phyloP scores from a whole-genome alignment of 35 echinoderm and acorn worm species.

The Chiridota heheva region DNA sequence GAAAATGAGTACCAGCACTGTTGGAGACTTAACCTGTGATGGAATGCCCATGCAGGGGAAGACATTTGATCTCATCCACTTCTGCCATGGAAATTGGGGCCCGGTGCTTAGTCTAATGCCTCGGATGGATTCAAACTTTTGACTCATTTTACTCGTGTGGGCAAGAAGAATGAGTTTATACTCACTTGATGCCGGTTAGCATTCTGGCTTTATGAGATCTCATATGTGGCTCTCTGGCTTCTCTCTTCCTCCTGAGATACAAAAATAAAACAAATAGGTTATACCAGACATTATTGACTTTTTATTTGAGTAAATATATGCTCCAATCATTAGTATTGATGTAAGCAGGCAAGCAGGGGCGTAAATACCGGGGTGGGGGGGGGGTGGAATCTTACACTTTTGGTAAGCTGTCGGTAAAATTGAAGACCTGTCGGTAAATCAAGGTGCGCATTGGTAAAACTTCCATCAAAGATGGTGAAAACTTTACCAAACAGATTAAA shows the following conservation, averaged over 20 bases:
- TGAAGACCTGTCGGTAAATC: neutral
- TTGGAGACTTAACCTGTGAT: no score
- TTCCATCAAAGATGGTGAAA: no score
- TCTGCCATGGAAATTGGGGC: no score
- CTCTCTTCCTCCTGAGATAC: slow-evolving; percentile 82
- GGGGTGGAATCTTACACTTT: neutral
- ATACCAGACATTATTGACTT: neutral
- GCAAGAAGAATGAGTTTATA: neutral
- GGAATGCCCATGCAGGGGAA: no score
- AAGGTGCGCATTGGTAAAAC: neutral
- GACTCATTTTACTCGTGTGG: neutral
- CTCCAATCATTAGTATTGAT: neutral
- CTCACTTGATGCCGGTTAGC: slow-evolving; percentile 95
- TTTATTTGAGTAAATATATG: neutral
- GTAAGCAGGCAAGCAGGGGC: neutral
- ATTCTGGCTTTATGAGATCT: slow-evolving; percentile 89
- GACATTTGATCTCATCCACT: no score
- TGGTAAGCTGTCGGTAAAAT: neutral
- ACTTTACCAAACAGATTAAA: no score
- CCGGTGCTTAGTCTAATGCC: no score
- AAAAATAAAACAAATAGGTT: slow-evolving; percentile 6
- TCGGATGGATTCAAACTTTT: no score
- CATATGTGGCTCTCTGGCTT: slow-evolving; percentile 81
- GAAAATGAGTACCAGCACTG: no score
- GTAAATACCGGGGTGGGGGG: neutral